These are phyloP conservation scores for Urocitellus parryii DNA, from an alignment of 2,113 vertebrate species.

Conservation along the genomic window DNA sequence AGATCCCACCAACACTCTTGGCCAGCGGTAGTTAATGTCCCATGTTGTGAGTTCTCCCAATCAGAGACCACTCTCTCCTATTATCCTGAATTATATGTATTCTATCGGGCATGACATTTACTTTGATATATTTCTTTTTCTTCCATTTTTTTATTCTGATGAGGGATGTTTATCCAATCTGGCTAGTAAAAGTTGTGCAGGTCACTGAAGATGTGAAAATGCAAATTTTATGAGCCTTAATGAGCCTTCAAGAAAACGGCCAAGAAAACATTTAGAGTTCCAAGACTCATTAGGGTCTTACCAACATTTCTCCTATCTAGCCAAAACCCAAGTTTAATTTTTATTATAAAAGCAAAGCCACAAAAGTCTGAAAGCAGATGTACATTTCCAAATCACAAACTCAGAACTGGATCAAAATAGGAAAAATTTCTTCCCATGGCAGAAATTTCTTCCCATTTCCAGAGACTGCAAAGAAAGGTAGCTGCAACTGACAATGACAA, in stretches of 20 bases:
- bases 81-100: not conserved
- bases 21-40: not conserved
- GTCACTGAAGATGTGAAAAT: constrained; percentile 33
- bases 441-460: not conserved
- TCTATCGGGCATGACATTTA: not conserved
- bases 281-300: not conserved
- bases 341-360: constrained; percentile 40
- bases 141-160: not conserved
- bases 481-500: not conserved
- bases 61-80: no score
- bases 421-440: not conserved
- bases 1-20: not conserved
- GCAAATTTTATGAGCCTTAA: constrained; percentile 9
- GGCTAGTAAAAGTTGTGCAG: not conserved
- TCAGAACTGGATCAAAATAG: not conserved
- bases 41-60: not conserved
- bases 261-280: not conserved
- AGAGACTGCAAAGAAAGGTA: not conserved
- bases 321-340: constrained; percentile 6
- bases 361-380: not conserved
- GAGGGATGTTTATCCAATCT: not conserved
- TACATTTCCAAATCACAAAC: not conserved
- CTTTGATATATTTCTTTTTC: not conserved
- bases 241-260: not conserved
- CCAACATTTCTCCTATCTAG: constrained; percentile 6